Conservation (phyloP, 2,797 vertebrate genomes). For the Pseudomugil tenellus region DNA sequence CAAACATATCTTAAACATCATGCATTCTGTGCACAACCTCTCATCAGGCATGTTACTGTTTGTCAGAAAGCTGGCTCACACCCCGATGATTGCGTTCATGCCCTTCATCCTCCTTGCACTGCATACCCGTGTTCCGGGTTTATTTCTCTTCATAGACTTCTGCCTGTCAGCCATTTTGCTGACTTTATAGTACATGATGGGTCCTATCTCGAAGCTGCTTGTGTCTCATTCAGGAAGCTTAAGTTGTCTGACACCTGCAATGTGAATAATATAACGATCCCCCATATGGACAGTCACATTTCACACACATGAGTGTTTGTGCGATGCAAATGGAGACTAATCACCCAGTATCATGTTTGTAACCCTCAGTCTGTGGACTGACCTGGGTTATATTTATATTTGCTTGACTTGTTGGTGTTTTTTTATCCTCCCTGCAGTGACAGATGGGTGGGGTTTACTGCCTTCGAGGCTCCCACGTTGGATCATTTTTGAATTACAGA, state of each 20-base stretch:
- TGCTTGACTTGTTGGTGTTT: conserved; percentile 37
- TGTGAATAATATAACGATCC: conserved; percentile 69
- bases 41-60: conserved; percentile 27
- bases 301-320: conserved; percentile 28
- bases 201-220: conserved; percentile 54
- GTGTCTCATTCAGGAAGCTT: conserved; percentile 49
- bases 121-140: conserved; percentile 17
- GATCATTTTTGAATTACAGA: conserved; percentile 54
- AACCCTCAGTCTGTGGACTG: conserved; percentile 27
- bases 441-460: conserved; percentile 51
- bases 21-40: conserved; percentile 24
- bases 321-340: conserved; percentile 39
- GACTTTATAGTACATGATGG: conserved; percentile 17
- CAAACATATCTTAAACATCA: conserved; percentile 37
- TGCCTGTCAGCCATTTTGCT: conserved; percentile 52
- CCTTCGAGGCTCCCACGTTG: conserved; percentile 27
- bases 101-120: conserved; percentile 39
- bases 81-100: conserved; percentile 47
- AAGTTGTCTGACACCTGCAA: conserved; percentile 68
- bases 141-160: conserved; percentile 39
- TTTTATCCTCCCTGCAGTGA: conserved; percentile 30
- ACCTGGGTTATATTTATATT: conserved; percentile 38
- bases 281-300: conserved; percentile 53
- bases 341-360: conserved; percentile 33
- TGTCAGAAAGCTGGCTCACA: conserved; percentile 51